Percentiles rank a stretch among this genome's conserved stretches.
Conservation (phyloP, 2,888 invertebrate genomes). For the Trissoscelio sp. region DNA sequence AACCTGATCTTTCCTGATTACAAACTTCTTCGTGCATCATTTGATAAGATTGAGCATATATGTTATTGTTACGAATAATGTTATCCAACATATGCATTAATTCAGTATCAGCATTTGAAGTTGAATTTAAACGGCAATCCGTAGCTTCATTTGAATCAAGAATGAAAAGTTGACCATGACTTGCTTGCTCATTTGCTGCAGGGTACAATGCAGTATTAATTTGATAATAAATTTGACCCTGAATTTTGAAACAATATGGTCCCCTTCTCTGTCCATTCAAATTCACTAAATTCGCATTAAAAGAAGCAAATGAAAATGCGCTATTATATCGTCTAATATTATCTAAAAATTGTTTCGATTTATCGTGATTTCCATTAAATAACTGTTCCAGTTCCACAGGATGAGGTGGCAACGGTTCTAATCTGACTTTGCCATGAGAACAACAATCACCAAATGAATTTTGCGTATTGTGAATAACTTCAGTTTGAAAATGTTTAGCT, state of each 20-base stretch:
- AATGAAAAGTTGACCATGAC: constrained; percentile 69
- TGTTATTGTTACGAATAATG: constrained; percentile 58
- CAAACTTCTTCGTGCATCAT: constrained; percentile 67
- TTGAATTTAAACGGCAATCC: constrained; percentile 26
- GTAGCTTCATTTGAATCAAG: constrained; percentile 66
- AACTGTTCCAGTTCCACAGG: constrained; percentile 19
- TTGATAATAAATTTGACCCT: too few relatives aligned
- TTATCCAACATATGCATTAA: constrained; percentile 48
- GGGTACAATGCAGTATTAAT: too few relatives aligned
- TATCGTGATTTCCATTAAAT: constrained; percentile 20
- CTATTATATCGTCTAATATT: constrained; percentile 23
- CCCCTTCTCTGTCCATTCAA: too few relatives aligned
- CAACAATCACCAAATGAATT: constrained; percentile 51
- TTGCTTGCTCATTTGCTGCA: constrained; percentile 37
- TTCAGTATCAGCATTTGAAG: constrained; percentile 37
- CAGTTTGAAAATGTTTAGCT: constrained; percentile 38
- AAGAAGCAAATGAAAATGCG: constrained; percentile 43
- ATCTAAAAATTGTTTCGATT: constrained; percentile 30
- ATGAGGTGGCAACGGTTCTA: constrained; percentile 20
- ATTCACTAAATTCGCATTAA: too few relatives aligned
- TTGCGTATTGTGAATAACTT: constrained; percentile 22
- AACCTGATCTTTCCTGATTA: constrained; percentile 4
- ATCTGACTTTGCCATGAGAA: constrained; percentile 21
- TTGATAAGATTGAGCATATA: constrained; percentile 61
- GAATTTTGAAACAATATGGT: too few relatives aligned